Evolutionary conservation across 2,888 invertebrate species (phyloP).

Genomic region (Nineta flava): DNA sequence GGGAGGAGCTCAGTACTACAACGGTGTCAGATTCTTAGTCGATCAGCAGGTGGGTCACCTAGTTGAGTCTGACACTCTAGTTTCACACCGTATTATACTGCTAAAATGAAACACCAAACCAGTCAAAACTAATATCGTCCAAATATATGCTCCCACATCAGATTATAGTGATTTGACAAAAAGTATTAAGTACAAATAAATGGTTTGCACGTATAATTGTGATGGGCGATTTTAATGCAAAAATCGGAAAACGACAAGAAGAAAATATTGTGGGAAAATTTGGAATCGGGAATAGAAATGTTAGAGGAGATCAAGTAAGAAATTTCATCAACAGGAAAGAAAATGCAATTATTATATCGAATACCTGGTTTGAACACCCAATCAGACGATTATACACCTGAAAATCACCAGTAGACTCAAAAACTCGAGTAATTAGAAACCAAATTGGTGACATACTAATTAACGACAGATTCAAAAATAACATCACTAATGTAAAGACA

Average conservation of each 20-base stretch:
- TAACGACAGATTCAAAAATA: not conserved
- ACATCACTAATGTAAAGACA: not conserved
- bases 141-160: not conserved
- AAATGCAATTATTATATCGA: not conserved
- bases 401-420: not conserved
- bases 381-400: not conserved
- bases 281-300: not conserved
- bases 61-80: no score
- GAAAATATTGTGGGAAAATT: not conserved
- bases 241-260: not conserved
- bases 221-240: not conserved
- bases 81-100: not conserved
- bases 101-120: not conserved
- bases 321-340: not conserved
- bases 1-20: not conserved
- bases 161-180: not conserved
- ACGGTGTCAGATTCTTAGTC: not conserved
- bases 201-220: not conserved
- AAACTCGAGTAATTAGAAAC: not conserved
- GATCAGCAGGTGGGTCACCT: not conserved
- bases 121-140: not conserved
- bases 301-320: not conserved
- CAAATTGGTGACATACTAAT: not conserved
- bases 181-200: not conserved
- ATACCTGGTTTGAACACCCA: not conserved